These are phyloP conservation scores for Parazoanthus atlanticus DNA, from an alignment of 92 coral and sea anemone species.

Conservation along the genomic window DNA sequence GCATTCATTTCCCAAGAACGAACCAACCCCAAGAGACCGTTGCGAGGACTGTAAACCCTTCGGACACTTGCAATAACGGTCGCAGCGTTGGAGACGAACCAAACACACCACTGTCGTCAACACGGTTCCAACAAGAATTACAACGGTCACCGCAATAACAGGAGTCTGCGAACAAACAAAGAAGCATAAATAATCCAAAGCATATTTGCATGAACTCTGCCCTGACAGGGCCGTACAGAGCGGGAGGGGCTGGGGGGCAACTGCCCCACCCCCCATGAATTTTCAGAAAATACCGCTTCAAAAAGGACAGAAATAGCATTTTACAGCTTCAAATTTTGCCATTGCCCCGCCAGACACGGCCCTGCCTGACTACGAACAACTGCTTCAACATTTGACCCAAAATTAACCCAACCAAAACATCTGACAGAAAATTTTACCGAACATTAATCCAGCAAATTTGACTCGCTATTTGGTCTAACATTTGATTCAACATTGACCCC, in stretches of 20 bases:
- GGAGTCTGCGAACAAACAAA: constrained; percentile 41
- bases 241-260: too few species aligned
- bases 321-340: too few species aligned
- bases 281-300: too few species aligned
- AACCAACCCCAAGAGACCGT: not conserved
- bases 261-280: too few species aligned
- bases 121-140: constrained; percentile 53
- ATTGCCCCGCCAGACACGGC: too few species aligned
- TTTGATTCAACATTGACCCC: not conserved
- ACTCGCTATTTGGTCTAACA: too few species aligned
- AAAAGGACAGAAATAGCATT: too few species aligned
- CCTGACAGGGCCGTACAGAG: too few species aligned
- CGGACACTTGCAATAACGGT: constrained; percentile 82
- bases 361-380: not conserved
- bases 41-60: constrained; percentile 10
- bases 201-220: not conserved
- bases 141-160: constrained; percentile 37
- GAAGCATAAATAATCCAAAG: not conserved
- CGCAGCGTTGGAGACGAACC: constrained; percentile 77
- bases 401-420: too few species aligned
- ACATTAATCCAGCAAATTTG: not conserved
- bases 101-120: constrained; percentile 62
- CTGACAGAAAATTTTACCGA: not conserved
- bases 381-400: too few species aligned
- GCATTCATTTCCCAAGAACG: not conserved